Conservation (phyloP, 2,888 invertebrate genomes). For the Meganola albula region DNA sequence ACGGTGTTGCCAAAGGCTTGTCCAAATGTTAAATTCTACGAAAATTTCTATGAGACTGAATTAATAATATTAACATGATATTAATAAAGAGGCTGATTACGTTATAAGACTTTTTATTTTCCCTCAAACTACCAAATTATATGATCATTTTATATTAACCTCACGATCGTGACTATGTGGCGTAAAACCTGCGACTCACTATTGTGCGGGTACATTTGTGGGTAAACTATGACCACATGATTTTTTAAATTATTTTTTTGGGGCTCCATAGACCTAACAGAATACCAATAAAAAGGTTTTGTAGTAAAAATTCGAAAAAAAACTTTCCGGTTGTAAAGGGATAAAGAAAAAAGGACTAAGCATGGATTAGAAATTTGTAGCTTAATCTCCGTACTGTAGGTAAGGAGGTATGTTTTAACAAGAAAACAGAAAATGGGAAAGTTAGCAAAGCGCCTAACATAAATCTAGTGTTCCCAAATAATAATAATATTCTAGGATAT, state of each 20-base stretch:
- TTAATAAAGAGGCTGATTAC: background rate
- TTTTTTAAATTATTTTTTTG: background rate
- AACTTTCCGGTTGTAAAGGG: background rate
- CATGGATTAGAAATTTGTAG: no score
- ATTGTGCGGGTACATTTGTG: background rate
- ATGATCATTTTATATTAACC: background rate
- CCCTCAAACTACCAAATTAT: background rate
- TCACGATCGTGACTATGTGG: slow-evolving; percentile 2
- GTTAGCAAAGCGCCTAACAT: no score
- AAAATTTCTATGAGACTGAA: background rate
- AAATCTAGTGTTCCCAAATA: no score
- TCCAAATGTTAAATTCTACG: background rate
- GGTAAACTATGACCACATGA: background rate
- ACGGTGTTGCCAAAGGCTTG: background rate
- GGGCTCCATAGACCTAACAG: background rate
- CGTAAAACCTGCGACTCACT: slow-evolving; percentile 1
- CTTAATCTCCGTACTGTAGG: no score
- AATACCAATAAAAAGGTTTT: background rate
- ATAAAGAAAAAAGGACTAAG: background rate
- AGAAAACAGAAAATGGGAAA: no score
- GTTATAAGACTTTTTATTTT: background rate
- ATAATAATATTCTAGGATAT: no score
- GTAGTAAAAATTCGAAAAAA: background rate
- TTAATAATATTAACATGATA: background rate
- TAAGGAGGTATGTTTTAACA: no score